Conservation (phyloP, 2,888 invertebrate genomes). For the Lasioglossum leucozonium region DNA sequence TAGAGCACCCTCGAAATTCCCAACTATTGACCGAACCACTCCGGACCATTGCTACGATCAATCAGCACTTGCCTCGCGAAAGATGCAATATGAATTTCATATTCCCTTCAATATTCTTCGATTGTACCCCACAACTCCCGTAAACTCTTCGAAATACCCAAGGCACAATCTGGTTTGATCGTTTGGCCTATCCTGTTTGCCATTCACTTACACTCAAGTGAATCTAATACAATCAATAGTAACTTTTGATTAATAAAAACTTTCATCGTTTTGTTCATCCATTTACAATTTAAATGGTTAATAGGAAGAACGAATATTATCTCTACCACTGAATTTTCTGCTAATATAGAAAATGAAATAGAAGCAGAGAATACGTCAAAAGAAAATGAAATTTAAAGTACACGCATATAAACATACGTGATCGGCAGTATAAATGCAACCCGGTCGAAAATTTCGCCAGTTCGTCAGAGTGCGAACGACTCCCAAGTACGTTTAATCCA, state of each 20-base stretch:
- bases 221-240: not conserved
- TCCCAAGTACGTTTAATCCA: not conserved
- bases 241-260: not conserved
- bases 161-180: not conserved
- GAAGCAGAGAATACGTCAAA: not conserved
- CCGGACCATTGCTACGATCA: slow-evolving; percentile 70
- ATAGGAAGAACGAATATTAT: not conserved
- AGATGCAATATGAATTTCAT: slow-evolving; percentile 53
- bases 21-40: slow-evolving; percentile 76
- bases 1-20: slow-evolving; percentile 73
- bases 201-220: not conserved
- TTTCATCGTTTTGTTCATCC: not conserved
- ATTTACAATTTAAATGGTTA: not conserved
- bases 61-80: slow-evolving; percentile 57
- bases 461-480: not conserved
- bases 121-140: not conserved
- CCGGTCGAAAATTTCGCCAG: not conserved
- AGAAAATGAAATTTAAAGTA: not conserved
- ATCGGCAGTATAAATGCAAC: not conserved
- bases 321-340: not conserved
- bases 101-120: slow-evolving; percentile 10
- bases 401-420: not conserved
- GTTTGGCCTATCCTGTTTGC: not conserved
- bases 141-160: not conserved
- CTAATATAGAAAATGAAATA: not conserved